Conservation (phyloP, 1,140 invertebrate species). For the Panagrolaimus sp. region DNA sequence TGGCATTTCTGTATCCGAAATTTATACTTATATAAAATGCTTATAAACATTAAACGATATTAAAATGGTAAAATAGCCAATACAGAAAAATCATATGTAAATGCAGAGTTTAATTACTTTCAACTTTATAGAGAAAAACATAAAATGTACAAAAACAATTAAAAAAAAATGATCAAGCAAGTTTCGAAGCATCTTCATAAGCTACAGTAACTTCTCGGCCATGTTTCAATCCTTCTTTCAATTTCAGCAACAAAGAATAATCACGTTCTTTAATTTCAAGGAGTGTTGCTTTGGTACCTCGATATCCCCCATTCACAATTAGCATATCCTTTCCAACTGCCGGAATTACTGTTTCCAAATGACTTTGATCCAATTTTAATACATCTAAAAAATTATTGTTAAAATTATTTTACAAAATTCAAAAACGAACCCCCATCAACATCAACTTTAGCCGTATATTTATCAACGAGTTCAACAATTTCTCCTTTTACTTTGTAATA, state of each 20-base stretch:
- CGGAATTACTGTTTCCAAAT: conserved; percentile 92
- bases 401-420: neutral
- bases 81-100: conserved; percentile 9
- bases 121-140: neutral
- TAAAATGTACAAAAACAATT: neutral
- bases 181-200: conserved; percentile 45
- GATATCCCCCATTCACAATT: conserved; percentile 79
- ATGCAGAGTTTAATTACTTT: neutral
- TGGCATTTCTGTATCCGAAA: conserved; percentile 36
- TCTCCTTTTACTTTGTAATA: conserved; percentile 80
- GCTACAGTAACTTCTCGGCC: conserved; percentile 24
- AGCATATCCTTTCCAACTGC: conserved; percentile 71
- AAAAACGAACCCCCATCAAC: conserved; percentile 37
- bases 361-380: conserved; percentile 75
- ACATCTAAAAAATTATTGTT: conserved; percentile 62
- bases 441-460: conserved; percentile 75
- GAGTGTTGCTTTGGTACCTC: conserved; percentile 70
- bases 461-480: conserved; percentile 70
- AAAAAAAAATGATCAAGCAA: conserved; percentile 10
- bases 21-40: neutral
- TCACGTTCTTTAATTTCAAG: conserved; percentile 71
- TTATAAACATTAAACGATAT: neutral
- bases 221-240: conserved; percentile 61
- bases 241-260: conserved; percentile 70
- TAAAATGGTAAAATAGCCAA: neutral